These are phyloP conservation scores for Drosophila gunungcola DNA, from an alignment of 1,140 invertebrate species.

Conservation along the genomic window DNA sequence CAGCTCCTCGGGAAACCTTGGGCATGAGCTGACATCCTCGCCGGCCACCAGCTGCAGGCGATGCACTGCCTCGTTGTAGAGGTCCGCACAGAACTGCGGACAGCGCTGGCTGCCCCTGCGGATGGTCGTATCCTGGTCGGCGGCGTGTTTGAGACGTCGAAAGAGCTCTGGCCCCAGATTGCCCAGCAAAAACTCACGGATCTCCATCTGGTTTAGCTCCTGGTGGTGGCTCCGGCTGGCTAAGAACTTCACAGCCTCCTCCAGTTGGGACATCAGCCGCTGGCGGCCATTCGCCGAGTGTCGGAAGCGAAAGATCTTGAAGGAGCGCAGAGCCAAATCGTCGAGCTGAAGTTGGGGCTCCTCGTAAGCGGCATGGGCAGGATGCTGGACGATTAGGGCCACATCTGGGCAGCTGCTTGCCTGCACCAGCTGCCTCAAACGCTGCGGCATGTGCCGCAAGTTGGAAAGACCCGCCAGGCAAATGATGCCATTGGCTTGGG, in stretches of 20 bases:
- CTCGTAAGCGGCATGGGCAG: slow-evolving; percentile 50
- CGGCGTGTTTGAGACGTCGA: slow-evolving; percentile 86
- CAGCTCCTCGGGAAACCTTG: slow-evolving; percentile 86
- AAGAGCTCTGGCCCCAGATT: slow-evolving; percentile 87
- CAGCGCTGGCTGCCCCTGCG: slow-evolving; percentile 83
- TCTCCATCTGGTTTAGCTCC: slow-evolving; percentile 37
- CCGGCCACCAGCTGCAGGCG: slow-evolving; percentile 87
- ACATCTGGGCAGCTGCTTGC: slow-evolving; percentile 26
- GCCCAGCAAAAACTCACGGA: slow-evolving; percentile 31
- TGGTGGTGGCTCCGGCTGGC: slow-evolving; percentile 10
- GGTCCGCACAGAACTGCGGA: slow-evolving; percentile 86
- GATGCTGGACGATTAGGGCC: slow-evolving; percentile 49
- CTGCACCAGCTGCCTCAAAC: slow-evolving; percentile 10
- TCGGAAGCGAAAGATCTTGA: slow-evolving; percentile 22
- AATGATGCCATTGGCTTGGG: slow-evolving; percentile 62
- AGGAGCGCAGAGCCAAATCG: slow-evolving; percentile 13
- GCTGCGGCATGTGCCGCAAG: slow-evolving; percentile 1
- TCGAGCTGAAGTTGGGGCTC: slow-evolving; percentile 52
- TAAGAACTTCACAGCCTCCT: slow-evolving; percentile 52
- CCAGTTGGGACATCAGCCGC: slow-evolving; percentile 35
- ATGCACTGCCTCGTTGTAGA: slow-evolving; percentile 88
- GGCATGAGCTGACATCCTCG: slow-evolving; percentile 85
- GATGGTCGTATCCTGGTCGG: slow-evolving; percentile 85
- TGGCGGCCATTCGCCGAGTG: slow-evolving; percentile 26
- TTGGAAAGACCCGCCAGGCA: slow-evolving; percentile 39